A percentile compares a stretch with the other conserved stretches of the same genome.
phyloP scores from a whole-genome alignment of 2,888 invertebrate genomes.

The Tinea pellionella region DNA sequence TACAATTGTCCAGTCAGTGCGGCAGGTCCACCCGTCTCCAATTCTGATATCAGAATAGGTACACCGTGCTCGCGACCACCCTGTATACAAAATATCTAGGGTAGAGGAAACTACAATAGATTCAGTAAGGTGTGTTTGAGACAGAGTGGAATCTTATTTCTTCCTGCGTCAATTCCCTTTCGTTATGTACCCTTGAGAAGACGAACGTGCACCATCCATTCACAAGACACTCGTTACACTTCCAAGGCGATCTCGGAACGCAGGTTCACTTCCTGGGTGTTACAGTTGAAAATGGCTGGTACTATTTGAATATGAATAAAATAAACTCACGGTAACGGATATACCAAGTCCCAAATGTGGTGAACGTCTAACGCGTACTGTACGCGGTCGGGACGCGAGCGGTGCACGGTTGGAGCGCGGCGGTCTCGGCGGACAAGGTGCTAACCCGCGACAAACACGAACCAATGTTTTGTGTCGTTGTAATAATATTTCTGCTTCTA shows the following conservation, averaged over 20 bases:
- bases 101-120: no score
- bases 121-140: no score
- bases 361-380: slow-evolving; percentile 76
- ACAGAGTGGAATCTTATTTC: no score
- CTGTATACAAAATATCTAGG: slow-evolving; percentile 63
- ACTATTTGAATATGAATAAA: no score
- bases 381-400: slow-evolving; percentile 62
- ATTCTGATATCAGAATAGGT: slow-evolving; percentile 86
- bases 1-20: slow-evolving; percentile 78
- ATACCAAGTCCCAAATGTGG: slow-evolving; percentile 86
- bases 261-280: no score
- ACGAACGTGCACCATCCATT: no score
- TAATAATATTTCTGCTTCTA: slow-evolving; percentile 87
- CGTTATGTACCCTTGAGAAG: no score
- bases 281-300: no score
- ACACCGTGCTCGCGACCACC: slow-evolving; percentile 89
- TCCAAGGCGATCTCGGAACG: no score
- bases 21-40: slow-evolving; percentile 82
- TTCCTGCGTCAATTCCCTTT: no score
- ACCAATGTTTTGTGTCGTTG: slow-evolving; percentile 87
- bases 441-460: slow-evolving; percentile 71
- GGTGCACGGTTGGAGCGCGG: slow-evolving; percentile 22
- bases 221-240: no score
- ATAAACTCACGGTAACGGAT: slow-evolving; percentile 83
- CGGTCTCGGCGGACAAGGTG: slow-evolving; percentile 31